Evolutionary conservation across 2,888 invertebrate species (phyloP), one percentile per base, ranked within the genome.

Genomic region (Nomada fabriciana): DNA sequence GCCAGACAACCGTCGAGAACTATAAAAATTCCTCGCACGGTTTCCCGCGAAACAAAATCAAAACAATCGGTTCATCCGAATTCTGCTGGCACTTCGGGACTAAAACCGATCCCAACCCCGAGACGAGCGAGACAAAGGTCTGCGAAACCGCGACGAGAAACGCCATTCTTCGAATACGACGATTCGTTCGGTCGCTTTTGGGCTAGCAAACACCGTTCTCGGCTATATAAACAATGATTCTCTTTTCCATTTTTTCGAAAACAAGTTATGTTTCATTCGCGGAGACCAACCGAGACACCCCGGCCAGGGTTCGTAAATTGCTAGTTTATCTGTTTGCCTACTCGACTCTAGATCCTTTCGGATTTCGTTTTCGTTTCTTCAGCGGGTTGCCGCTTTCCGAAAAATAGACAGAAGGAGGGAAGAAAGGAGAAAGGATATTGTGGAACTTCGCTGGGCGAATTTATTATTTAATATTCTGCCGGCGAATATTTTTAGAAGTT

Each of bases 1-100:
- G n/a, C 55, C 74, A 36, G 64, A 36, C 73, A 50, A 55, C 64
- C 57, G 76, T 60, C 64, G 59, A 67, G 61, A 67, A 82, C 82
- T 64, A 88, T 88, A 88, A 88, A 88, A 88, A 88, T 88, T 88
- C 88, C 88, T 72, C 60, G 50, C 84, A 82, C 87, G 88, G 76
- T 87, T 88, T 88, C 87, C 82, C 84, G 84, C 52, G 61, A 61
- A 78, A 82, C 53, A 75, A 68, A 73, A 76, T 64, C 47, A 79
- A 73, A 88, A 86, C 83, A 83, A 86, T 82, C 80, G 70, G 76
- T 88, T 86, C 84, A 80, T 88, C 83, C 87, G 76, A 87, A 88
- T 88, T 85, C 88, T 80, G 81, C 50, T 52, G 61, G 55, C 63
- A 69, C 47, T 52, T 25, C 67, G 55, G 42, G 55, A 10, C 42